These are phyloP conservation scores for Hucho hucho DNA, from an alignment of 2,113 vertebrate species.

Conservation along the genomic window DNA sequence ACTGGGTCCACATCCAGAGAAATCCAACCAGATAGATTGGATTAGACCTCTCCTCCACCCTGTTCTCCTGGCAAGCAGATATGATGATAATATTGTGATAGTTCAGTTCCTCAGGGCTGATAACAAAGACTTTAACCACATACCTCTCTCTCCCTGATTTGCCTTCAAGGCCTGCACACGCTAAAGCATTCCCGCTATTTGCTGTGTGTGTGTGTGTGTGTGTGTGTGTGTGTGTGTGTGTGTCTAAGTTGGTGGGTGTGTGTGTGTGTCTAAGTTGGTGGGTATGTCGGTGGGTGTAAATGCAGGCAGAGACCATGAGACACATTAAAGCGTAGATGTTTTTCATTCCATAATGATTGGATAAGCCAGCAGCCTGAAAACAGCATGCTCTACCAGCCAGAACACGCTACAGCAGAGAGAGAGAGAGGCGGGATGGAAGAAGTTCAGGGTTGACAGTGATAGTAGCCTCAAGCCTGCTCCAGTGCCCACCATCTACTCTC, in stretches of 20 bases:
- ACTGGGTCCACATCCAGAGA: not conserved
- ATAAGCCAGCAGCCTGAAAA: constrained; percentile 52
- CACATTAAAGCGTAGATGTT: constrained; percentile 63
- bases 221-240: not conserved
- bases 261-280: not conserved
- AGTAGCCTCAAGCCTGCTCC: no score
- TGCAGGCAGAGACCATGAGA: constrained; percentile 51
- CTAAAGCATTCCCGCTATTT: constrained; percentile 43
- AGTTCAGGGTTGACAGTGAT: not conserved
- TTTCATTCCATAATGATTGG: constrained; percentile 70
- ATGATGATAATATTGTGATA: constrained; percentile 36
- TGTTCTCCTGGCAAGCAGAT: constrained; percentile 4
- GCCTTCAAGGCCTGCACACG: constrained; percentile 28
- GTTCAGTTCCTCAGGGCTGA: constrained; percentile 20
- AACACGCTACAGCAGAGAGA: constrained; percentile 43
- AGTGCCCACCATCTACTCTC: no score
- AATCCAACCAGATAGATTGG: constrained; percentile 17
- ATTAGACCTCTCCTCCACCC: no score
- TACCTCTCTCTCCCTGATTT: constrained; percentile 36
- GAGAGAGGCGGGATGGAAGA: no score
- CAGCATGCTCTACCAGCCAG: constrained; percentile 52
- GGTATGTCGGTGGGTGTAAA: constrained; percentile 6
- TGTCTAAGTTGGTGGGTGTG: constrained; percentile 2
- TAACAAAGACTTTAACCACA: constrained; percentile 33
- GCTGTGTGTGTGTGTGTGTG: constrained; percentile 9